These are phyloP conservation scores for Paradoxurus hermaphroditus DNA, from an alignment of 2,113 vertebrate genomes.

Conservation along the genomic window DNA sequence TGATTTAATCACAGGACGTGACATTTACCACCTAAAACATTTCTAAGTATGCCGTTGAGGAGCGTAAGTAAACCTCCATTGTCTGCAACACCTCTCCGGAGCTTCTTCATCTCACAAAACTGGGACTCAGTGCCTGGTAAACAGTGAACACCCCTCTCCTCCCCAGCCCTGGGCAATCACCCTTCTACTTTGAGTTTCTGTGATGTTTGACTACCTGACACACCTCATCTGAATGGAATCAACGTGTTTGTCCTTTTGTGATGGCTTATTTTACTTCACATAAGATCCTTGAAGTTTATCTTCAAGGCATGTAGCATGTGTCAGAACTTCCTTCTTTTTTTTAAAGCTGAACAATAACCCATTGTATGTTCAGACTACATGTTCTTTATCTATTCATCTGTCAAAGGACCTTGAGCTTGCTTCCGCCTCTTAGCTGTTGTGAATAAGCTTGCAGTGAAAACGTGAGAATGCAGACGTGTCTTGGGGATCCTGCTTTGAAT, in stretches of 20 bases:
- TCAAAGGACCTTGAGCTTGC: too few species aligned
- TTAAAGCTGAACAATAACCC: background rate
- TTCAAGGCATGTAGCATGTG: background rate
- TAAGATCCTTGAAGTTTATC: background rate
- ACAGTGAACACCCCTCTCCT: too few species aligned
- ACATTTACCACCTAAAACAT: background rate
- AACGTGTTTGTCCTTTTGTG: background rate
- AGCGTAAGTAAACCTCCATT: fast-evolving
- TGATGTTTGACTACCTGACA: background rate
- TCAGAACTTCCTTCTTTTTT: background rate
- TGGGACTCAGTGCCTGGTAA: background rate
- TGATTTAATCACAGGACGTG: background rate
- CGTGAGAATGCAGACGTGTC: background rate
- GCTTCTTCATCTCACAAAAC: background rate
- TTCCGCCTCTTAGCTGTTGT: background rate
- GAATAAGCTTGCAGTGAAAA: background rate
- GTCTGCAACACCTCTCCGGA: background rate
- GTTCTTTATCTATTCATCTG: background rate
- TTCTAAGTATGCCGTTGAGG: background rate
- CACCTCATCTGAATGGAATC: fast-evolving
- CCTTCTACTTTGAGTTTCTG: background rate
- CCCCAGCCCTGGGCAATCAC: background rate
- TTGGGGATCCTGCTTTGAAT: background rate
- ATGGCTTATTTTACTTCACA: background rate
- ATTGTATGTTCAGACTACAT: background rate